Conservation (phyloP, 2,888 invertebrate genomes). For the Apamea monoglypha region DNA sequence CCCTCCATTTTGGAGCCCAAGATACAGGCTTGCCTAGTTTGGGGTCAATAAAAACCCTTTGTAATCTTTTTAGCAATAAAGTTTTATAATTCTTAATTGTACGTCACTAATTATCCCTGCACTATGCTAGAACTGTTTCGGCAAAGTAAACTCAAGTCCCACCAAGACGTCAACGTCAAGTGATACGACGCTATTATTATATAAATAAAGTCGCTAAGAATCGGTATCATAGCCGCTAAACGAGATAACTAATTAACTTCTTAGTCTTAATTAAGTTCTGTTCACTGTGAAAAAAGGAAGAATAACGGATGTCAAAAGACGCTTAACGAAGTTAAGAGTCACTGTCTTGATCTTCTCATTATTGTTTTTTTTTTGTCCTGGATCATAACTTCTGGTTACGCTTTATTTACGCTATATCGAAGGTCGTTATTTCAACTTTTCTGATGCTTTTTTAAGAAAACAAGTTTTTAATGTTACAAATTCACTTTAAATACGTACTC, state of each 20-base stretch:
- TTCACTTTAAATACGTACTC: too few species aligned
- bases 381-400: background rate
- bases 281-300: background rate
- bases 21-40: too few species aligned
- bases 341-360: background rate
- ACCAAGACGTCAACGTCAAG: too few species aligned
- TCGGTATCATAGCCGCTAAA: background rate
- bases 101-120: too few species aligned
- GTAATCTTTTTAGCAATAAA: too few species aligned
- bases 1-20: too few species aligned
- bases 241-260: background rate
- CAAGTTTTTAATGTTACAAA: too few species aligned
- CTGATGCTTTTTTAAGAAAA: background rate
- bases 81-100: too few species aligned
- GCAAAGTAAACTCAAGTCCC: too few species aligned
- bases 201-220: background rate
- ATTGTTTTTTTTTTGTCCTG: background rate
- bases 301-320: background rate
- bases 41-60: too few species aligned
- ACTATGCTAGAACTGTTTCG: background rate
- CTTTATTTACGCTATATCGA: background rate
- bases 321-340: background rate
- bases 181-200: too few species aligned
- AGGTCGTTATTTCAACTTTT: background rate
- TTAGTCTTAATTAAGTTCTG: slow-evolving; percentile 1